A percentile compares a stretch with the other conserved stretches of the same genome.
Evolutionary conservation across 1,140 invertebrate species (phyloP).

Genomic region (Propsilocerus akamusi): DNA sequence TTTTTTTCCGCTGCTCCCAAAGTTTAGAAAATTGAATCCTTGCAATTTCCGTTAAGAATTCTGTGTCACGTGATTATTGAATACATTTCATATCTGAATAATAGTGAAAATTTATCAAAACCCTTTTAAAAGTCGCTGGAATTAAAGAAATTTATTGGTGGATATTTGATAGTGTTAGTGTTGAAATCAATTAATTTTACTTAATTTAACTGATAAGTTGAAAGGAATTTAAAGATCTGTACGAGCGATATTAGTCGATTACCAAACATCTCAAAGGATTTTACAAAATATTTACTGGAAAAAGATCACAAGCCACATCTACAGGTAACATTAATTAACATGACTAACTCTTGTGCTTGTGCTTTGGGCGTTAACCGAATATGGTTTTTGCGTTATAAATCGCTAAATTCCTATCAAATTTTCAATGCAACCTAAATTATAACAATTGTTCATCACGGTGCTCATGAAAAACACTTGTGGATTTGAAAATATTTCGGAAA

Average conservation of each 20-base stretch:
- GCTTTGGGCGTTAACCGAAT: background rate
- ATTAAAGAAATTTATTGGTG: background rate
- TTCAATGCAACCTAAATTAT: background rate
- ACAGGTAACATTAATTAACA: background rate
- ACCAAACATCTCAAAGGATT: too few species aligned
- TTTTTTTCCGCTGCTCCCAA: background rate
- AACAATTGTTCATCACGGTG: background rate
- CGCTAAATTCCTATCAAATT: too few species aligned
- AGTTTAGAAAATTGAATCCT: background rate
- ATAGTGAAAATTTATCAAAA: background rate
- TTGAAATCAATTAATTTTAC: background rate
- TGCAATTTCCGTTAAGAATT: background rate
- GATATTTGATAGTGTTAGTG: background rate
- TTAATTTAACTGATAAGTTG: background rate
- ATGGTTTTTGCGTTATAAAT: too few species aligned
- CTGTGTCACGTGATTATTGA: background rate
- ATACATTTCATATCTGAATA: background rate
- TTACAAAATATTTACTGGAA: too few species aligned
- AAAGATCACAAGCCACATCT: background rate
- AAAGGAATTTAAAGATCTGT: background rate
- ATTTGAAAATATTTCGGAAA: background rate
- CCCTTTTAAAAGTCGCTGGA: background rate
- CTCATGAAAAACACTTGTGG: background rate
- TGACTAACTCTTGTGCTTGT: background rate
- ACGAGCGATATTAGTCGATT: too few species aligned